Evolutionary conservation across 1,140 invertebrate genomes (phyloP).

Genomic region (Diorhabda elongata): DNA sequence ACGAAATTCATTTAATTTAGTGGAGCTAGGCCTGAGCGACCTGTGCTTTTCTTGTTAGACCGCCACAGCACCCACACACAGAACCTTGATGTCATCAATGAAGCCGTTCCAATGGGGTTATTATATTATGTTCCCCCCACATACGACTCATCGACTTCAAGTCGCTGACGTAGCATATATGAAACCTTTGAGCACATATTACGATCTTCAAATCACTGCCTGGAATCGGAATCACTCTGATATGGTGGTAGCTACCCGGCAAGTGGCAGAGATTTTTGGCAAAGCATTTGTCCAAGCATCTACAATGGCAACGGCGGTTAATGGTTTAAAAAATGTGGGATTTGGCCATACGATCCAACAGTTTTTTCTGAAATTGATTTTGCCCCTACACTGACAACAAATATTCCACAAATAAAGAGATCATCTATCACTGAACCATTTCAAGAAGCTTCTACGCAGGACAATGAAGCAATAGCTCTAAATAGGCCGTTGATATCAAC

Average conservation of each 20-base stretch:
- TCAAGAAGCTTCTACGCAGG: no score
- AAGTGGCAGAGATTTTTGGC: conserved; percentile 1
- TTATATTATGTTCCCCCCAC: no score
- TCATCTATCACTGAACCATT: neutral
- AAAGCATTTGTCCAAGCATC: conserved; percentile 4
- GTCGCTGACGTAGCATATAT: no score
- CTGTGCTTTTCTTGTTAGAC: conserved; percentile 24
- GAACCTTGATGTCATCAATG: conserved; percentile 17
- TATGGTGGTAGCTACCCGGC: conserved; percentile 1
- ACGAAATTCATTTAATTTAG: no score
- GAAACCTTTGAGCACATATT: no score
- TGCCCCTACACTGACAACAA: neutral
- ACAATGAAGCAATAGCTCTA: no score
- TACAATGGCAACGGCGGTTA: conserved; percentile 11
- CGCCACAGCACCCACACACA: conserved; percentile 27
- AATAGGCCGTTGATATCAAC: no score
- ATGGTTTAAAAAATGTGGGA: neutral
- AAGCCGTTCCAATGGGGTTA: conserved; percentile 28
- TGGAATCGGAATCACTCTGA: conserved; percentile 29
- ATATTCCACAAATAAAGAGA: neutral
- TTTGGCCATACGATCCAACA: conserved; percentile 3
- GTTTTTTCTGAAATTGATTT: conserved; percentile 1
- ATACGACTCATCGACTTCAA: conserved; percentile 37
- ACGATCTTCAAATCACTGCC: no score
- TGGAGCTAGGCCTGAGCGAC: neutral